Evolutionary conservation across 2,888 invertebrate species (phyloP).

Genomic region (Ommatoiulus sabulosus): DNA sequence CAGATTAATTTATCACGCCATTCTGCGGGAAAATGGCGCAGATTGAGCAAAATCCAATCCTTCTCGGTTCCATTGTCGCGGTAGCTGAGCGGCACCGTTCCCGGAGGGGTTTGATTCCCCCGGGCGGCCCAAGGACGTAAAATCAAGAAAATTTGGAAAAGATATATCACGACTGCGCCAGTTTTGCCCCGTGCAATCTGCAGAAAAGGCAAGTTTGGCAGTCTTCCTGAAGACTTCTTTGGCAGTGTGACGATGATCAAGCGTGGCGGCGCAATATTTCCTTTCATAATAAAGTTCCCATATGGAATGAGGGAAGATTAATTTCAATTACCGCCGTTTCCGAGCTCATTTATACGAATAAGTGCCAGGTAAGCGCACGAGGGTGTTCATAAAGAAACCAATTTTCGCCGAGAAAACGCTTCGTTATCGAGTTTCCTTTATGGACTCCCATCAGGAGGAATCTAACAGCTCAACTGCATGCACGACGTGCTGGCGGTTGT

Average conservation of each 20-base stretch:
- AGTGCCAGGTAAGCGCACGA: neutral
- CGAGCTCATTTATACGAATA: neutral
- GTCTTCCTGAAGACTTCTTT: neutral
- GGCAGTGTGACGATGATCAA: neutral
- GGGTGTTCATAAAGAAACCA: conserved; percentile 3
- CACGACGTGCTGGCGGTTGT: neutral
- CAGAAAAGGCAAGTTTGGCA: neutral
- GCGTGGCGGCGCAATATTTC: neutral
- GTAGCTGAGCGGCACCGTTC: neutral
- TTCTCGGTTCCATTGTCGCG: neutral
- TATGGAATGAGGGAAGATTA: neutral
- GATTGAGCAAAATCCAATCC: neutral
- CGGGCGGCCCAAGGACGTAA: neutral
- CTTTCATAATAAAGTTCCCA: conserved; percentile 1
- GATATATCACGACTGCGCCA: neutral
- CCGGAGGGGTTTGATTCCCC: neutral
- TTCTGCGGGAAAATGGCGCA: neutral
- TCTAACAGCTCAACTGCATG: neutral
- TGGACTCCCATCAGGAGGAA: neutral
- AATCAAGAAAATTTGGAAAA: neutral
- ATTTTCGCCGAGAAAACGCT: neutral
- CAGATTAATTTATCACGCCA: conserved; percentile 17
- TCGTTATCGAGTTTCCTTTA: neutral
- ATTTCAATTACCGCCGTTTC: neutral
- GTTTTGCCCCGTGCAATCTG: neutral